Percentiles rank a stretch among this genome's conserved stretches.
phyloP scores from a whole-genome alignment of 2,113 vertebrate species.

The Panthera leo region DNA sequence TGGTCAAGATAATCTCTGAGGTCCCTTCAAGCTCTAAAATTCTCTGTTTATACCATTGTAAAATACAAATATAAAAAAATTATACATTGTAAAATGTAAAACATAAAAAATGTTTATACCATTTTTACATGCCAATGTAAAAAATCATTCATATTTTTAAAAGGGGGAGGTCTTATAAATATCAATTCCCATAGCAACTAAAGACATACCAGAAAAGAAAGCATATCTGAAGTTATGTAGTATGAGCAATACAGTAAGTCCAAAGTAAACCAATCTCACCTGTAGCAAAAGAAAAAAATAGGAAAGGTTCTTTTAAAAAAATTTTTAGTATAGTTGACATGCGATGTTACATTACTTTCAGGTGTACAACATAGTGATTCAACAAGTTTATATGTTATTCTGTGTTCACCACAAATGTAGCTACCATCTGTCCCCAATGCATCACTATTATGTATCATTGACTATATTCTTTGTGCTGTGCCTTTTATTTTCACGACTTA shows the following conservation, averaged over 20 bases:
- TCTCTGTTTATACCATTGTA: conserved; percentile 2
- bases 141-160: neutral
- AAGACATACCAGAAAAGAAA: conserved; percentile 18
- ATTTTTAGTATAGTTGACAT: neutral
- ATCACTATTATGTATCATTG: neutral
- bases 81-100: too few relatives aligned
- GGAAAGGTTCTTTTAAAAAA: neutral
- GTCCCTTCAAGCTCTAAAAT: neutral
- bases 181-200: neutral
- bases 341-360: neutral
- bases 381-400: neutral
- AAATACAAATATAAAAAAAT: neutral
- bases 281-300: neutral
- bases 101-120: neutral
- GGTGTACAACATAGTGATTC: neutral
- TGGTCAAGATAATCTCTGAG: neutral
- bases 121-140: neutral
- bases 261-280: neutral
- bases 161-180: neutral
- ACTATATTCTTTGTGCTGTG: neutral
- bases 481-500: neutral
- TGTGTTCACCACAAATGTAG: neutral
- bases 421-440: neutral
- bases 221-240: neutral
- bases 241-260: neutral